Evolutionary conservation across 1,140 invertebrate species (phyloP), one percentile per base, ranked within the genome.

Genomic region (Ceratosolen fusciceps): DNA sequence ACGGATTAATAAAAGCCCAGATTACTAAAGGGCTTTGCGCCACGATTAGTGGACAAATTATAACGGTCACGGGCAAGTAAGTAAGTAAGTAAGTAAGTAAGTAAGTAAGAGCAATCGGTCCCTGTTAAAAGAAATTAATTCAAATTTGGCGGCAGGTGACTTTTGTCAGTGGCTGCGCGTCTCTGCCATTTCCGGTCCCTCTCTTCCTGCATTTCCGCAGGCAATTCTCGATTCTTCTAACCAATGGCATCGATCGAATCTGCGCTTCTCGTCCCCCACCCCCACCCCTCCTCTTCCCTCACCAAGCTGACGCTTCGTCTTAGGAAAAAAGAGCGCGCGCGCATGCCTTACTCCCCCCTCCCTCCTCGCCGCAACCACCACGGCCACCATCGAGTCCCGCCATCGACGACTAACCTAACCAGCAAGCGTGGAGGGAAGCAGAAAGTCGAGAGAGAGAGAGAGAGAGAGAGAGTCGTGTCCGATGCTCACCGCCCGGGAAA

Each of bases 241-340:
- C 87, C 87, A 87, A 87, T 88, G 83, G 84, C 85, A 88, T 89
- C 82, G 87, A 89, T 89, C 85, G 31, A 1, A 16, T 14, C 14
- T 5, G 14, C 24, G 34, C 7, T 39, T 70, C 21, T 58, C 47
- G 26, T 67, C 58, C 16, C 43, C 47, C 16, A 24, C 29, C 34
- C 14, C 29, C 37, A 29, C 65, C 37, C 12, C 60, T 16, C 68
- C 47, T 31, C 43, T 60, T 24, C 56, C 10, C 49, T 5, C 49
- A 52, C 10, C 49, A 21, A 52, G 5, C 39, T 43, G 39, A 43
- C 39, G 39, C 39, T 7, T 12, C 39, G n/a, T n/a, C n/a, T n/a
- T n/a, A n/a, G n/a, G n/a, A n/a, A n/a, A n/a, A n/a, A n/a, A n/a
- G n/a, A 43, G 12, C 12, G 39, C 39, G 5, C 39, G 5, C 12